Evolutionary conservation across 2,888 invertebrate species (phyloP).

Genomic region (Scaptomyza caliginosa): DNA sequence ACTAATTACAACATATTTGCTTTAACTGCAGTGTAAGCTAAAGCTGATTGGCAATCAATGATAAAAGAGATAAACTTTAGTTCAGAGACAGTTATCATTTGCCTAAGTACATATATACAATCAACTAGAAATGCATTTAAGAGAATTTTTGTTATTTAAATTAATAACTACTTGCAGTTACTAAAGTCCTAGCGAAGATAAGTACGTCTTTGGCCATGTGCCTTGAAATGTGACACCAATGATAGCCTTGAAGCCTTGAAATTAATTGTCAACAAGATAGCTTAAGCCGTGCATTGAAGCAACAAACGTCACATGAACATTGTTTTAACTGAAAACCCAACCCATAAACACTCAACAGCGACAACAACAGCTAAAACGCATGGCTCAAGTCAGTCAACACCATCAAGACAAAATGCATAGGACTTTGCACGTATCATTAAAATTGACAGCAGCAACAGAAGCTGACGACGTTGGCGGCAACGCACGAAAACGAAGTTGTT

Average conservation of each 20-base stretch:
- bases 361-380: background rate
- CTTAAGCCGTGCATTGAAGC: slow-evolving; percentile 56
- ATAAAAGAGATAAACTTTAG: background rate
- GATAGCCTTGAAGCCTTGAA: slow-evolving; percentile 64
- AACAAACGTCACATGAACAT: slow-evolving; percentile 42
- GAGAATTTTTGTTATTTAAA: background rate
- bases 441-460: slow-evolving; percentile 65
- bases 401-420: slow-evolving; percentile 32
- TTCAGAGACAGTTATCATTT: no score
- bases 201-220: slow-evolving; percentile 38
- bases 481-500: slow-evolving; percentile 33
- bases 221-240: slow-evolving; percentile 61
- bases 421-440: slow-evolving; percentile 63
- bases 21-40: slow-evolving; percentile 13
- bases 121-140: background rate
- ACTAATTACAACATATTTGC: slow-evolving; percentile 18
- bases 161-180: slow-evolving; percentile 4
- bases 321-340: slow-evolving; percentile 46
- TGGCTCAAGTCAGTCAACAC: slow-evolving; percentile 28
- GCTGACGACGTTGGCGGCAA: slow-evolving; percentile 56
- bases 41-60: slow-evolving; percentile 15
- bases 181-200: slow-evolving; percentile 42
- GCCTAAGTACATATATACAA: no score
- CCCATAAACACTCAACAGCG: slow-evolving; percentile 3
- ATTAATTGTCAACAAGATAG: slow-evolving; percentile 72